Conservation (phyloP, 2,113 vertebrate genomes). For the Ceyx cyanopectus region DNA sequence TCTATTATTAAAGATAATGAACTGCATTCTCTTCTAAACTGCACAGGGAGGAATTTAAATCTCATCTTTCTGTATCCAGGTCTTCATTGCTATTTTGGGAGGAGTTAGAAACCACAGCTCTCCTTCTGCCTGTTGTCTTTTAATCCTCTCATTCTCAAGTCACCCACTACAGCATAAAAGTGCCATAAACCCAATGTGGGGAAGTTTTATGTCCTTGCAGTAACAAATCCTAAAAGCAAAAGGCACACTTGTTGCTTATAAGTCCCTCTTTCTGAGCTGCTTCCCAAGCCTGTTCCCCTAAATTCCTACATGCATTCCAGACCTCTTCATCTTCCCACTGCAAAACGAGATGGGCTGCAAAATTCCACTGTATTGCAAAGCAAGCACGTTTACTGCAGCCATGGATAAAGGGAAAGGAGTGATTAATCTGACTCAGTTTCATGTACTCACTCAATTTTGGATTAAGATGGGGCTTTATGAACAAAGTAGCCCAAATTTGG, state of each 20-base stretch:
- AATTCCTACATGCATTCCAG: neutral
- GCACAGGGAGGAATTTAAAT: neutral
- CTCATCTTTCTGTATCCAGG: conserved; percentile 3
- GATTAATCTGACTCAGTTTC: neutral
- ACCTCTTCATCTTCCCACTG: neutral
- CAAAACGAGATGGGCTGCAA: neutral
- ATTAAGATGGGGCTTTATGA: neutral
- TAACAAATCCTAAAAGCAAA: conserved; percentile 17
- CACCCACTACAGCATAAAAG: neutral
- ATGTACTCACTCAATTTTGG: neutral
- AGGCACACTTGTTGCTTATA: conserved; percentile 12
- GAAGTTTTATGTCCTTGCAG: conserved; percentile 17
- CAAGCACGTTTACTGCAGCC: neutral
- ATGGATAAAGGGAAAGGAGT: neutral
- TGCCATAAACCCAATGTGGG: neutral
- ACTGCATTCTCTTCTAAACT: neutral
- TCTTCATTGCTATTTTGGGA: conserved; percentile 36
- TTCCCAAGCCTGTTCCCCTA: neutral
- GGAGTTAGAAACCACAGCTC: conserved; percentile 11
- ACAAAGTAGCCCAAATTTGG: neutral
- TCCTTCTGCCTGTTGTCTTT: conserved; percentile 26
- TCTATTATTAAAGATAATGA: conserved; percentile 31
- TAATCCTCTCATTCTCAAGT: conserved; percentile 28
- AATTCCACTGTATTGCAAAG: neutral
- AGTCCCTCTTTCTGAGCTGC: neutral